Base-by-base conservation (phyloP, 1,140 invertebrate genomes). In the Helicorthomorpha holstii region DNA sequence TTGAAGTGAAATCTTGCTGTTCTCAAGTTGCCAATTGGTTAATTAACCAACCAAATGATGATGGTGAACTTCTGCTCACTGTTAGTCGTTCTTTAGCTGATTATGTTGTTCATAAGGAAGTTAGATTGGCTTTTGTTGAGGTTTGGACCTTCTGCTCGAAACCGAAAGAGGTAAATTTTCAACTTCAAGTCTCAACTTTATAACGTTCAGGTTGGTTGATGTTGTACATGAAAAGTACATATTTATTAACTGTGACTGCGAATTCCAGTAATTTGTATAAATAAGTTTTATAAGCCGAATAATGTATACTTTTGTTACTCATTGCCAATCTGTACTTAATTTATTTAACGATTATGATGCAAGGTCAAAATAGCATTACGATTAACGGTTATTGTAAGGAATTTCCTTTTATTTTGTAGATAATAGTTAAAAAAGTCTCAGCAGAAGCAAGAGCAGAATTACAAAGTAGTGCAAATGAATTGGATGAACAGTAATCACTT, bases 121-220 rank as follows among this genome's bases (percentile, higher is more conserved):
- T 82, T 16, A 68, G 78, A 53, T 55, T 59, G 10, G 67, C 68
- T 49, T 79, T 74, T 57, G 66, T 69, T 41, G 59, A 69, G 50
- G 63, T 73, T 43, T 71, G 69, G 70, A 72, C 68, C 3, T 57
- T 55, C n/a, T n/a, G n/a, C n/a, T n/a, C n/a, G n/a, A n/a, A n/a
- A n/a, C n/a, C n/a, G n/a, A n/a, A n/a, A n/a, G n/a, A n/a, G n/a
- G n/a, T n/a, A n/a, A n/a, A n/a, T n/a, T n/a, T n/a, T n/a, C n/a
- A n/a, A n/a, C n/a, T n/a, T n/a, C n/a, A n/a, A n/a, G n/a, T n/a
- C n/a, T n/a, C n/a, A n/a, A n/a, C n/a, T n/a, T n/a, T n/a, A n/a
- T n/a, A n/a, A n/a, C n/a, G n/a, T n/a, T n/a, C n/a, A n/a, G n/a
- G n/a, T n/a, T n/a, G n/a, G n/a, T n/a, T n/a, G n/a, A n/a, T n/a